phyloP scores from a whole-genome alignment of 2,113 vertebrate genomes.

The Spermophilus dauricus region DNA sequence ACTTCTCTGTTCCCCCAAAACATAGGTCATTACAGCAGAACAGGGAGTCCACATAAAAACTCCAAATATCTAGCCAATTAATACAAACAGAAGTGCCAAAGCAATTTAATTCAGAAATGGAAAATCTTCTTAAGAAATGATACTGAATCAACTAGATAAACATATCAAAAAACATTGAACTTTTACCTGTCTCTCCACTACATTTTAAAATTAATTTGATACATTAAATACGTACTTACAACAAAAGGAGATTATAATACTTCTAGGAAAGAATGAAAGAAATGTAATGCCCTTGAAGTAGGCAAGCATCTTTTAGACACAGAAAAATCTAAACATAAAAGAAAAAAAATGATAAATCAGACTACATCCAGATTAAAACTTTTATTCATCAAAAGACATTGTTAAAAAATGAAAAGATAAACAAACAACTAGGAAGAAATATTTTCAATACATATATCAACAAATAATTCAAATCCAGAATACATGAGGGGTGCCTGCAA shows the following conservation, averaged over 20 bases:
- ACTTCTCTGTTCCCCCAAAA: neutral
- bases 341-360: neutral
- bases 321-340: neutral
- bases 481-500: neutral
- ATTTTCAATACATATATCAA: neutral
- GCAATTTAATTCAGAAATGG: slow-evolving; percentile 13
- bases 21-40: neutral
- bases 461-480: slow-evolving; percentile 37
- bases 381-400: neutral
- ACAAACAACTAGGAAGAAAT: neutral
- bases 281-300: neutral
- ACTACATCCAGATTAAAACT: neutral
- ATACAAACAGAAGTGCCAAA: neutral
- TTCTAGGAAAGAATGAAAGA: neutral
- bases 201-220: neutral
- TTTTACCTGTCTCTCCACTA: neutral
- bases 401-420: slow-evolving; percentile 17
- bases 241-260: neutral
- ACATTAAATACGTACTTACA: neutral
- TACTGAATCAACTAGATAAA: slow-evolving; percentile 6
- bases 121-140: slow-evolving; percentile 41
- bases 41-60: neutral
- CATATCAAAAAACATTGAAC: neutral
- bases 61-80: neutral
- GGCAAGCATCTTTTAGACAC: neutral